A percentile compares a stretch with the other conserved stretches of the same genome.
Evolutionary conservation across 2,113 vertebrate genomes (phyloP).

Genomic region (Bos indicus): DNA sequence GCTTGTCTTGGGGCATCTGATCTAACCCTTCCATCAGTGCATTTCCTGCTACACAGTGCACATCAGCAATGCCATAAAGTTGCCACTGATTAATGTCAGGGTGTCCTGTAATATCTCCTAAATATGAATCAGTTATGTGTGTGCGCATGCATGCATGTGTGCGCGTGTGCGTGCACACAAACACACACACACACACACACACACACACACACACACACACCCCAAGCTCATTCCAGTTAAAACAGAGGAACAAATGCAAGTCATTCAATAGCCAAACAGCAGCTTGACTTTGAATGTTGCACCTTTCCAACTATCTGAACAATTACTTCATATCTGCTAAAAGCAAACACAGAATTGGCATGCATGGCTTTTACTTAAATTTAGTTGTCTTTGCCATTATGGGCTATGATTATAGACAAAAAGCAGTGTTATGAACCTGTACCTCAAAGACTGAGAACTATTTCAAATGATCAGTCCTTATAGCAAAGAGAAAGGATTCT

Average conservation of each 20-base stretch:
- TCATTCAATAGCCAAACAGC: conserved; percentile 53
- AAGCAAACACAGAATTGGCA: conserved; percentile 59
- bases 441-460: conserved; percentile 51
- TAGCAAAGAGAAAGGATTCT: conserved; percentile 71
- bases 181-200: not conserved
- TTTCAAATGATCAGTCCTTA: conserved; percentile 71
- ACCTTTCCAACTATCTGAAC: conserved; percentile 58
- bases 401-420: conserved; percentile 59
- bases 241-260: conserved; percentile 43
- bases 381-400: conserved; percentile 46
- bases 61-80: conserved; percentile 27
- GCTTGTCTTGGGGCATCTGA: not conserved
- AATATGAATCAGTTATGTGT: conserved; percentile 10
- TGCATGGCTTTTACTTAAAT: conserved; percentile 63
- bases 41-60: conserved; percentile 6
- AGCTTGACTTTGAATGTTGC: conserved; percentile 49
- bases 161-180: rapidly evolving
- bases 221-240: conserved; percentile 49
- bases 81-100: not conserved
- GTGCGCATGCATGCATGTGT: too few relatives aligned
- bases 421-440: conserved; percentile 67
- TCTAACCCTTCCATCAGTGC: not conserved
- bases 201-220: not conserved
- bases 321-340: conserved; percentile 47
- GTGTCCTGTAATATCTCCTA: conserved; percentile 19